Evolutionary conservation across 35 echinoderm and acorn worm genomes (phyloP), one percentile per base, ranked within the genome.

Genomic region (Antedon bifida): DNA sequence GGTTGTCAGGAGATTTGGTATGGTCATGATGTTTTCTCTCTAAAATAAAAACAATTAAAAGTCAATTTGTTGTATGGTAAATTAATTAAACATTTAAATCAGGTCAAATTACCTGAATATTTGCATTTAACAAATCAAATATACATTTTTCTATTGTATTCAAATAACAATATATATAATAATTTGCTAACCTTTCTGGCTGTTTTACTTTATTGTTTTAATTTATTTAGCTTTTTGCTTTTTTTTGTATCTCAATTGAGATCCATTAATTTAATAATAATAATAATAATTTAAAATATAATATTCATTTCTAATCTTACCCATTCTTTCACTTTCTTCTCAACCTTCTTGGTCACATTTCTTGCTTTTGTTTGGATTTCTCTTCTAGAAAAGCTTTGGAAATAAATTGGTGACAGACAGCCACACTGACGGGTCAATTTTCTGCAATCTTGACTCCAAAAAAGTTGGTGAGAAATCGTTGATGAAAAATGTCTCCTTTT

Each of bases 11-110:
- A 96, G 64, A 75, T 96, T 96, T 10, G 93, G 93, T 28, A 96
- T 86, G 28, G 93, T 96, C 35, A 96, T 85, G 36, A 96, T 96
- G 36, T 96, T 96, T 79, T 96, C 93, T 88, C 77, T 81, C 91
- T 92, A 74, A 0, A 92, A 76, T 9, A 21, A 46, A 56, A 79
- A 79, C n/a, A 84, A 12, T 32, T 84, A 32, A 83, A 87, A n/a
- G n/a, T n/a, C n/a, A n/a, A n/a, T n/a, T n/a, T n/a, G n/a, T n/a
- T n/a, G n/a, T n/a, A n/a, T n/a, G n/a, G n/a, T n/a, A n/a, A n/a
- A n/a, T n/a, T n/a, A n/a, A n/a, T n/a, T n/a, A n/a, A n/a, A n/a
- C n/a, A n/a, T n/a, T n/a, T n/a, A n/a, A n/a, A n/a, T n/a, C n/a
- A n/a, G n/a, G n/a, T n/a, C n/a, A n/a, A n/a, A n/a, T n/a, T n/a